These are phyloP conservation scores for Pomatostomus ruficeps DNA, from an alignment of 2,113 vertebrate species.

Conservation along the genomic window DNA sequence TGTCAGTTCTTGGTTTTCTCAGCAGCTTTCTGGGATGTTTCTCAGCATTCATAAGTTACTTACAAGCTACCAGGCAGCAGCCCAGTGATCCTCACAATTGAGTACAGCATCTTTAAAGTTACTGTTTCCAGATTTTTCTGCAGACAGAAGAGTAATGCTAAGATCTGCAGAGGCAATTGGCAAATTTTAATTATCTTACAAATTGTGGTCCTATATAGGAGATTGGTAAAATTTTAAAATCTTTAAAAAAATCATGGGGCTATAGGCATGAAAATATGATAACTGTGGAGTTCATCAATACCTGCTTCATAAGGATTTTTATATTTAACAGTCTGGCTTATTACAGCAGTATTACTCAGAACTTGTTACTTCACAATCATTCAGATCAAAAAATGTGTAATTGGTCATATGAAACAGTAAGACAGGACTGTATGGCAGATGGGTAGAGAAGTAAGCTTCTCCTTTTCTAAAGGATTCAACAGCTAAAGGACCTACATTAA, in stretches of 20 bases:
- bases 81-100: accelerated
- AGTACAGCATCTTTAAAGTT: neutral
- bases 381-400: neutral
- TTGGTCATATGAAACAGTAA: neutral
- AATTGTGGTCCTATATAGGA: accelerated
- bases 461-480: neutral
- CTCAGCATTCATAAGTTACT: neutral
- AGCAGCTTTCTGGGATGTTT: neutral
- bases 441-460: neutral
- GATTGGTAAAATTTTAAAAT: neutral
- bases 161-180: neutral
- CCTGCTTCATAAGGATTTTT: neutral
- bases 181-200: neutral
- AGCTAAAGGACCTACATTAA: neutral
- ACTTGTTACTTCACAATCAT: neutral
- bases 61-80: neutral
- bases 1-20: neutral
- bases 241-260: neutral
- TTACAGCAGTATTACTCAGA: neutral
- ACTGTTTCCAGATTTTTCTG: neutral
- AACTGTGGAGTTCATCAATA: neutral
- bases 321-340: neutral
- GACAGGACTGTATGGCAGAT: neutral
- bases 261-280: neutral
- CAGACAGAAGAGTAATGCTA: neutral